phyloP scores from a whole-genome alignment of 2,888 invertebrate genomes.

The Drosophila paramelanica region DNA sequence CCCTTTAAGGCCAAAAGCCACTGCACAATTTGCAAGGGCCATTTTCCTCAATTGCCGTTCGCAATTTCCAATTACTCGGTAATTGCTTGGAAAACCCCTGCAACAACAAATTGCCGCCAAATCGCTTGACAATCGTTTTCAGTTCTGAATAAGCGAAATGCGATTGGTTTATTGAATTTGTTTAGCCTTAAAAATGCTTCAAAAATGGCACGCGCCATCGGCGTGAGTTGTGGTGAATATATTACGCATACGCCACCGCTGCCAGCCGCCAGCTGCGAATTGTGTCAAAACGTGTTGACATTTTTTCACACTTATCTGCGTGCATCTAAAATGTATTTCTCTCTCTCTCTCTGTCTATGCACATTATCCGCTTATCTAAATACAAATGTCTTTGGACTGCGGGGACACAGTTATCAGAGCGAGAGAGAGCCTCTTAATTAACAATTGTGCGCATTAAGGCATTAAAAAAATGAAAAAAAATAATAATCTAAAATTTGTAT shows the following conservation, averaged over 20 bases:
- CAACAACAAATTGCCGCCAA: conserved; percentile 3
- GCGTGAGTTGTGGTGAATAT: conserved; percentile 35
- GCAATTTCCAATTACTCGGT: conserved; percentile 26
- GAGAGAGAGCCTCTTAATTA: conserved; percentile 46
- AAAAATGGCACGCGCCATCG: conserved; percentile 33
- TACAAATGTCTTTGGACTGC: background rate
- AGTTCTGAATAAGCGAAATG: too few species aligned
- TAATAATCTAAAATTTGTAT: background rate
- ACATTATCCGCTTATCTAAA: background rate
- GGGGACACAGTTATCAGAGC: conserved; percentile 25
- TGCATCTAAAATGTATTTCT: conserved; percentile 19
- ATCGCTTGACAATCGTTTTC: conserved; percentile 17
- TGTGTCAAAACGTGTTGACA: conserved; percentile 24
- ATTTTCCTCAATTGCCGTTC: conserved; percentile 1
- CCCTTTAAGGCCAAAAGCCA: background rate
- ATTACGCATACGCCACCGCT: conserved; percentile 53
- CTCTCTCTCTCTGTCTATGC: background rate
- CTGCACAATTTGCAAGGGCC: conserved; percentile 27
- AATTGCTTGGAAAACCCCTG: conserved; percentile 13
- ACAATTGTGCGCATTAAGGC: conserved; percentile 54
- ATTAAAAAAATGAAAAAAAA: background rate
- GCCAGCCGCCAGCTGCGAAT: background rate
- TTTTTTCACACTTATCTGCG: conserved; percentile 41
- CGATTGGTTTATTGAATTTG: background rate
- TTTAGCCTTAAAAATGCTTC: background rate